Percentiles rank a stretch among this genome's conserved stretches.
Conservation (phyloP, 2,888 invertebrate species). For the Tenthredo livida region DNA sequence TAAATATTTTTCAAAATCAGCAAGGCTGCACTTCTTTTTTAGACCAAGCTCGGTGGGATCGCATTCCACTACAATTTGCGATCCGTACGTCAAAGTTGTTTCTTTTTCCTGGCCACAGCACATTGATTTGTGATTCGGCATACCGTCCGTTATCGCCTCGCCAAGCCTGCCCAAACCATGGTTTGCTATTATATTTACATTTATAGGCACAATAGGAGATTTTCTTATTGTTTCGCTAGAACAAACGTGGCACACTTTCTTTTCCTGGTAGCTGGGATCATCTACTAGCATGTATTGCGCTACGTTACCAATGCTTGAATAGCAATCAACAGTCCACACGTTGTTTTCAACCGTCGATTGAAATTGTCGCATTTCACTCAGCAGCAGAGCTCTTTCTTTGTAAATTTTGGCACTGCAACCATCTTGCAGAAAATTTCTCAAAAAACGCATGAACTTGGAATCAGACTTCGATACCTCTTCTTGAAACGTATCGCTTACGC, state of each 20-base stretch:
- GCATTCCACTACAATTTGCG: constrained; percentile 5
- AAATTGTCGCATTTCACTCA: not conserved
- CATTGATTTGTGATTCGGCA: constrained; percentile 1
- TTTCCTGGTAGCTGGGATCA: constrained; percentile 20
- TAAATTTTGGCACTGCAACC: not conserved
- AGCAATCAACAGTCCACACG: not conserved
- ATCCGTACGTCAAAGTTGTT: not conserved
- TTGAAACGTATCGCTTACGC: not conserved
- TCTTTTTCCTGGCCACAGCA: not conserved
- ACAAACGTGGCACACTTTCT: not conserved
- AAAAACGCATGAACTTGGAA: not conserved
- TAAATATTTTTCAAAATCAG: no score
- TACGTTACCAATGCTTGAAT: not conserved
- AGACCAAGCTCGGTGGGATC: not conserved
- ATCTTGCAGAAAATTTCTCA: not conserved
- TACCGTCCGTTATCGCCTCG: not conserved
- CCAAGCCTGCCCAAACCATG: not conserved
- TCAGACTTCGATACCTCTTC: not conserved
- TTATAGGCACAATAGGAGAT: not conserved
- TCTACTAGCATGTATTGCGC: constrained; percentile 4
- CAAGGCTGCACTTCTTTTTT: no score
- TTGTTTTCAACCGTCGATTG: not conserved
- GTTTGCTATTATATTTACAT: not conserved
- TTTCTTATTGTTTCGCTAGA: not conserved
- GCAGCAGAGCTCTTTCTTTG: not conserved